Percentiles rank a stretch among this genome's conserved stretches.
phyloP scores from a whole-genome alignment of 2,113 vertebrate genomes.

The Lagenorhynchus albirostris region DNA sequence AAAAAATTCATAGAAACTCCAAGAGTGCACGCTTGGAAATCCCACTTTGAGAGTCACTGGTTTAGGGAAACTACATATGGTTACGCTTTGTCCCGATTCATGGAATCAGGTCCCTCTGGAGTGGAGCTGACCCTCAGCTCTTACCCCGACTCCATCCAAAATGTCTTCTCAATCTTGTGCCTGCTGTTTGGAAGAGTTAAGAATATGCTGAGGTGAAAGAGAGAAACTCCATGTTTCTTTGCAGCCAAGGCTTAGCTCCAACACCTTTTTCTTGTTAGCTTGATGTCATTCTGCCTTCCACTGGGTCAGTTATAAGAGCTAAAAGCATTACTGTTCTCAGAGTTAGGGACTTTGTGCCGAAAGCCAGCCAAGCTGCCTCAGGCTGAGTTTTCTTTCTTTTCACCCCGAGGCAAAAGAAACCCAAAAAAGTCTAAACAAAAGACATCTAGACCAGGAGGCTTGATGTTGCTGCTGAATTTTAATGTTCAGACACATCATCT shows the following conservation, averaged over 20 bases:
- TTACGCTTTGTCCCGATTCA: background rate
- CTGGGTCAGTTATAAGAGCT: background rate
- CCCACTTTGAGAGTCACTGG: background rate
- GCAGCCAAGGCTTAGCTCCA: background rate
- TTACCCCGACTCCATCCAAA: too few species aligned
- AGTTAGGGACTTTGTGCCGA: background rate
- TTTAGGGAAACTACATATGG: background rate
- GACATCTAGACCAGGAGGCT: background rate
- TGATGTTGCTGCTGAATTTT: background rate
- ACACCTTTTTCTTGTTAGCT: background rate
- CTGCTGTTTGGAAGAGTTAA: background rate
- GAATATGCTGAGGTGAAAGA: background rate
- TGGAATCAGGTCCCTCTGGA: background rate
- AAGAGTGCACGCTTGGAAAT: background rate
- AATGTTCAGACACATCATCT: background rate
- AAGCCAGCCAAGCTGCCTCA: constrained; percentile 25
- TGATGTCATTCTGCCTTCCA: background rate
- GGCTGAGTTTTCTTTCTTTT: constrained; percentile 32
- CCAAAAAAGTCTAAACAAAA: constrained; percentile 33
- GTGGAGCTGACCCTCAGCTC: background rate
- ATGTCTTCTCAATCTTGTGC: background rate
- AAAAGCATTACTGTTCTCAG: background rate
- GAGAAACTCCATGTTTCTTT: background rate
- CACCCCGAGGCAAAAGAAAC: constrained; percentile 6
- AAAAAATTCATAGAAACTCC: background rate